A percentile compares a stretch with the other conserved stretches of the same genome.
Evolutionary conservation across 1,140 invertebrate genomes (phyloP).

Genomic region (Helicoverpa armigera): DNA sequence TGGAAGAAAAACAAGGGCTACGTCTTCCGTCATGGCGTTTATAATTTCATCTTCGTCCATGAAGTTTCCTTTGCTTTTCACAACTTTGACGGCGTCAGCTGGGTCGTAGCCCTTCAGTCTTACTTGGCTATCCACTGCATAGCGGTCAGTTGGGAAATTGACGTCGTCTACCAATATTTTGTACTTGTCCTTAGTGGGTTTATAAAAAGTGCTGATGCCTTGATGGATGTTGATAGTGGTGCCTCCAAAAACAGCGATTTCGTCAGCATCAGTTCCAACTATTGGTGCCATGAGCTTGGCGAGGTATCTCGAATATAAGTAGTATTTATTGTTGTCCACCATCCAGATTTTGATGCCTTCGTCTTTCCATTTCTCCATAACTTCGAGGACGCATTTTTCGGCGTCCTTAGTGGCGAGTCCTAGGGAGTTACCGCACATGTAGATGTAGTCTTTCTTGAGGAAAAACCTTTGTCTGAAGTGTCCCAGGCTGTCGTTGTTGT

Average conservation of each 20-base stretch:
- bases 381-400: slow-evolving; percentile 60
- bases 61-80: slow-evolving; percentile 62
- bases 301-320: slow-evolving; percentile 67
- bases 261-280: slow-evolving; percentile 67
- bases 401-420: slow-evolving; percentile 74
- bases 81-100: slow-evolving; percentile 72
- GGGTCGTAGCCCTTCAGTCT: slow-evolving; percentile 70
- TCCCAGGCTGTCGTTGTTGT: slow-evolving; percentile 72
- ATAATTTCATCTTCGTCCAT: slow-evolving; percentile 73
- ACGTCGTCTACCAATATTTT: slow-evolving; percentile 78
- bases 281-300: slow-evolving; percentile 72
- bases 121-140: slow-evolving; percentile 77
- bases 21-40: slow-evolving; percentile 75
- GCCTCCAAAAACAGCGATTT: slow-evolving; percentile 66
- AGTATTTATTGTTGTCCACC: slow-evolving; percentile 69
- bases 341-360: slow-evolving; percentile 75
- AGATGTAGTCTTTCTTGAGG: slow-evolving; percentile 67
- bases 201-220: slow-evolving; percentile 75
- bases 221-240: slow-evolving; percentile 77
- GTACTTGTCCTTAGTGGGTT: slow-evolving; percentile 69
- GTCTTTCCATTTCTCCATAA: slow-evolving; percentile 71
- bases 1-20: slow-evolving; percentile 70
- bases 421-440: slow-evolving; percentile 79
- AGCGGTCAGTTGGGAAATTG: slow-evolving; percentile 79
- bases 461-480: slow-evolving; percentile 71